Percentiles rank a stretch among this genome's conserved stretches.
These are phyloP conservation scores for Rallus crepitans DNA, from an alignment of 2,797 vertebrate genomes.

Conservation along the genomic window DNA sequence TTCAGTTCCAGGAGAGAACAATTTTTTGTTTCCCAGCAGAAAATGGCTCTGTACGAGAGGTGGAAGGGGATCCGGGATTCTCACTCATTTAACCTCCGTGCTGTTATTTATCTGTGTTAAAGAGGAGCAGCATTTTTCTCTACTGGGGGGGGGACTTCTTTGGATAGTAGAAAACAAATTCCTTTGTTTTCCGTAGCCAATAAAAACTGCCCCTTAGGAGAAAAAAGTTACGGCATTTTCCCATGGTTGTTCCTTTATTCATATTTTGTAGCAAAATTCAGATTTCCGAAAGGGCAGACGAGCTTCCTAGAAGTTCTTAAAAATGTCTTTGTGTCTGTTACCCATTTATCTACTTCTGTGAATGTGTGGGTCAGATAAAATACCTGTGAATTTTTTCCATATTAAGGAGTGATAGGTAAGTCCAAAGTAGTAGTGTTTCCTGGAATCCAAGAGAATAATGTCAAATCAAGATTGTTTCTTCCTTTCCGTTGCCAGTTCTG, in stretches of 20 bases:
- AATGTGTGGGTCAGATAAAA: background rate
- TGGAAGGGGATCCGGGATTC: conserved; percentile 66
- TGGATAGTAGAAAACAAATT: conserved; percentile 41
- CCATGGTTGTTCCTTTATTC: background rate
- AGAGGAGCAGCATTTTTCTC: conserved; percentile 18
- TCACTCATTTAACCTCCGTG: conserved; percentile 47
- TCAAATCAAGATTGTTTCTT: background rate
- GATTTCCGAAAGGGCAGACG: background rate
- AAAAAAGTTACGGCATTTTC: conserved; percentile 27
- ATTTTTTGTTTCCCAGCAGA: conserved; percentile 77
- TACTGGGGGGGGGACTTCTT: background rate
- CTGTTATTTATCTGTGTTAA: conserved; percentile 58
- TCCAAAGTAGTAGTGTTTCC: background rate
- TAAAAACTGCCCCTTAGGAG: conserved; percentile 41
- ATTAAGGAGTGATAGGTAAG: background rate
- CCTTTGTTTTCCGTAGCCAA: conserved; percentile 53
- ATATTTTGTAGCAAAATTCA: conserved; percentile 1
- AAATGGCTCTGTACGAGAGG: conserved; percentile 63
- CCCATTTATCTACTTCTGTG: background rate
- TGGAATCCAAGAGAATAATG: background rate
- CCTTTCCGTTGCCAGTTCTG: background rate
- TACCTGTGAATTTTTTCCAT: background rate
- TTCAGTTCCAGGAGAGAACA: conserved; percentile 76
- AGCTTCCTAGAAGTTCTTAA: background rate
- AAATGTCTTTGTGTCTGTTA: background rate